A percentile compares a stretch with the other conserved stretches of the same genome.
Evolutionary conservation across 2,888 invertebrate species (phyloP).

Genomic region (Luperina testacea): DNA sequence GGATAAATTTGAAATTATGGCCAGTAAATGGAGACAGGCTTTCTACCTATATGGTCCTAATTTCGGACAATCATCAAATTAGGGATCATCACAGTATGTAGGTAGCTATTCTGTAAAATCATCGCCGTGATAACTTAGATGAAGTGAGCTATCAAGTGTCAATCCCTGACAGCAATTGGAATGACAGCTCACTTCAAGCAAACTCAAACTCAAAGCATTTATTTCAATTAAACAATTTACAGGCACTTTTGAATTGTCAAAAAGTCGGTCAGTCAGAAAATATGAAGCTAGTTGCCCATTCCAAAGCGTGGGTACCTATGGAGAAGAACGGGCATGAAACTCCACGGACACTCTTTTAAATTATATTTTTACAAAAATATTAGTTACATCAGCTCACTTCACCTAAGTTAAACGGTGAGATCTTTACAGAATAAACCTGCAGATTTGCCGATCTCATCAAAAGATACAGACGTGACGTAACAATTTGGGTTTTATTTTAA

Average conservation of each 20-base stretch:
- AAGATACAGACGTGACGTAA: conserved; percentile 4
- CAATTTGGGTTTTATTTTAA: neutral
- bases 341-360: no score
- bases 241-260: no score
- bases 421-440: neutral
- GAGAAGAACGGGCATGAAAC: no score
- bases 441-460: neutral
- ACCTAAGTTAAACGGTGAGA: no score
- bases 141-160: neutral
- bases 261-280: no score
- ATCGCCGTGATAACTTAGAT: neutral
- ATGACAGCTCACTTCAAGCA: no score
- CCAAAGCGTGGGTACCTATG: no score
- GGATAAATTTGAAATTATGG: neutral
- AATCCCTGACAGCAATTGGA: neutral
- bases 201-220: no score
- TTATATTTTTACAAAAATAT: no score
- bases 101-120: neutral
- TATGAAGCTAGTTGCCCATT: no score
- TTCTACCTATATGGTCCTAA: neutral
- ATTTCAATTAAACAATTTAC: no score
- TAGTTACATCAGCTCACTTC: no score
- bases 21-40: neutral
- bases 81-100: neutral
- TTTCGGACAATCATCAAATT: neutral